Base-by-base conservation (phyloP, 2,888 invertebrate species). In the Drepana falcataria region DNA sequence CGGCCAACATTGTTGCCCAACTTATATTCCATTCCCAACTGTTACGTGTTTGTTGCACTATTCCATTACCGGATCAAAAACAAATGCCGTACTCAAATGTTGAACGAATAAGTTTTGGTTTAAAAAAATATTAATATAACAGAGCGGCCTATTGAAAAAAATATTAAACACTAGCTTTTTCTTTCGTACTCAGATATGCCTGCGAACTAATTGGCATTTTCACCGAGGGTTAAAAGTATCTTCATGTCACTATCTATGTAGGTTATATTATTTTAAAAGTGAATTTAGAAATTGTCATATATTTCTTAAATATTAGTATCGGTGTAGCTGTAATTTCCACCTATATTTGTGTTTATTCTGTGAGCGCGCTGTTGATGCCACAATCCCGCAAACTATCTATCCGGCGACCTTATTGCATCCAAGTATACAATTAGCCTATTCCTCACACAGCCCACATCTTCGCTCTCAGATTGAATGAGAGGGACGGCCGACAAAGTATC, bases 21-120 rank as follows among this genome's bases (percentile, higher is more conserved):
- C 77, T 81, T 79, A 77, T 79, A 79, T 77, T 75, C 77, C 73
- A 77, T 79, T 75, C 64, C 64, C 48, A 57, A 57, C 53, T 58
- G 54, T 59, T 53, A 52, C 48, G 54, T 54, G 56, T 51, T 54
- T 52, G 53, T 9, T 40, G 40, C 40, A 40, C 7, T 40, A 40
- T 40, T 40, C 40, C 40, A 40, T 40, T 44, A 44, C 44, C 44
- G 44, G 9, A 44, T 6, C 44, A 3, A 9, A 44, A 9, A 9
- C 44, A 44, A 44, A 9, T 6, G 6, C 3, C 44, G 9, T 44
- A 4, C 4, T 4, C 5, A 44, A 7, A 9, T 44, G 7, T 44
- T 6, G 6, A 9, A 44, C 0, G 9, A 44, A 9, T 44, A 9
- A 6, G 2, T 44, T 44, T 44, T 9, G 9, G 9, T 37, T 37